Base-by-base conservation (phyloP, 2,888 invertebrate genomes). In the Pammene aurita region DNA sequence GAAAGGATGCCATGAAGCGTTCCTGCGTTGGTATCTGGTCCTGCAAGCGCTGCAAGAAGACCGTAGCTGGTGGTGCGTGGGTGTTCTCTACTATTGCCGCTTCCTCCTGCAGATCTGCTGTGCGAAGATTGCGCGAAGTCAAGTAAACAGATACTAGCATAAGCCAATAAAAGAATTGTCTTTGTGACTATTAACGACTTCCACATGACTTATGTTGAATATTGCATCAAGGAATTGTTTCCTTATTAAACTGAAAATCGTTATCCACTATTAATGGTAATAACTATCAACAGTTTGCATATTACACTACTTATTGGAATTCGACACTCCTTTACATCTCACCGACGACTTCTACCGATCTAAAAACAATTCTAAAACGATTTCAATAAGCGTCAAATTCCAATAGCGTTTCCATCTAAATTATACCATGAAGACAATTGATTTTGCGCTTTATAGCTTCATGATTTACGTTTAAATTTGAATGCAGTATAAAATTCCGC, bases 1-100 rank as follows among this genome's bases (percentile, higher is more conserved):
- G 99, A 92, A 99, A 99, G 98, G 99, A 99, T 92, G 96, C 98
- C 76, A 99, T 99, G 99, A 99, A 98, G 90, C 95, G 99, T 77
- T 95, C 96, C 75, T 98, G 98, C 83, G 99, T 99, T 67, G 99
- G 99, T 76, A 99, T 99, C 87, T 99, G 99, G 99, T 95, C 96
- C 48, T 99, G 99, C 94, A 97, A 97, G 91, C 95, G 98, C 70
- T 99, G 99, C 92, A 97, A 97, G 88, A 97, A 99, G 86, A 96
- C 97, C 61, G 99, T 99, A 72, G 99, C 97, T 77, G 99, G 99
- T 80, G 99, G 99, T 78, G 99, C 99, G 18, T 99, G 98, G 97
- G 98, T 98, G 50, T 99, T 99, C 93, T 97, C 98, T 46, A 99
- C 99, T 74, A 98, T 98, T 34, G 98, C 99, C 69, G 99, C 99